Evolutionary conservation across 1,140 invertebrate genomes (phyloP), one percentile per base, ranked within the genome.

Genomic region (Akabosia matsudoensis): DNA sequence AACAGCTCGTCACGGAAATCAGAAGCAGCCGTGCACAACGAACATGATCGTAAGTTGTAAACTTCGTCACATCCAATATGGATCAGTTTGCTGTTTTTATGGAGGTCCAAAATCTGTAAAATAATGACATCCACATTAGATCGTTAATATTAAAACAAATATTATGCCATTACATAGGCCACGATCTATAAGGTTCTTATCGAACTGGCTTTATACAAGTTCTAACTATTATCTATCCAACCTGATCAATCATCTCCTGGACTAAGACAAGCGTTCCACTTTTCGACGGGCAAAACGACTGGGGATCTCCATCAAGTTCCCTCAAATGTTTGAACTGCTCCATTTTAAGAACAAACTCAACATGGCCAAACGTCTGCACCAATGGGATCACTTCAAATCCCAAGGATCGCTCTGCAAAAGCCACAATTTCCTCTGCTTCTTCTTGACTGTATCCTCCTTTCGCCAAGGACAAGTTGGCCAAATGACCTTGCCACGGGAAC

Each of bases 351-450:
- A 91, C 90, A 87, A 93, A 96, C 88, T 97, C 94, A 83, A 97
- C 84, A 85, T 98, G 97, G 1, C 96, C 97, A 86, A 98, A 97
- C 3, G 96, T 97, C 86, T 98, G 97, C 10, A 98, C 88, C 1
- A 99, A 86, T 24, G 97, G 97, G 81, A 98, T 93, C 0, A 98
- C 89, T 78, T 92, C 90, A 0, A 98, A 85, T 0, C 87, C 85
- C 3, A 80, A 22, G 79, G 90, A 88, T 13, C 89, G 86, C 73
- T 88, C 87, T 0, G 92, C 92, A 28, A 89, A 82, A 45, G 86
- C 83, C 51, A 91, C 83, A 75, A 96, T 88, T 22, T 87, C 86
- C 18, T 82, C 80, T 0, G 97, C 89, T 79, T 96, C 90, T 37
- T 86, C 83, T 80, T 85, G 87, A 0, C 88, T 89, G 83, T 97